These are phyloP conservation scores for Poeciliopsis turrubarensis DNA, from an alignment of 2,113 vertebrate genomes.

Conservation along the genomic window DNA sequence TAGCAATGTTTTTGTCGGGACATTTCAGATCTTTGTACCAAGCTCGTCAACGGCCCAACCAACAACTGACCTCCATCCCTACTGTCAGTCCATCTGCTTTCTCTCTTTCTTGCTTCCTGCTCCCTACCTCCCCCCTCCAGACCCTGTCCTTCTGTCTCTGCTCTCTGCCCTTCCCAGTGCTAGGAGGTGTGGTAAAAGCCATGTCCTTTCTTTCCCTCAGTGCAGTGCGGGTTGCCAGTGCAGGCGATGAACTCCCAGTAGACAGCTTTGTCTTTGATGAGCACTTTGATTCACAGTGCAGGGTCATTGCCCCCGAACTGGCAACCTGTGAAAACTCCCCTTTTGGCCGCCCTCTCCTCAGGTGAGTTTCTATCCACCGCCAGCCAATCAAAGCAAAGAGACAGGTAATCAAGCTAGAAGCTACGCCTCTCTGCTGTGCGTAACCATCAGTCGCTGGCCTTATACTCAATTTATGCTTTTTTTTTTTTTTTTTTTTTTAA, in stretches of 20 bases:
- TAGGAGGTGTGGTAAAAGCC: slow-evolving; percentile 78
- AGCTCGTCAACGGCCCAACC: background rate
- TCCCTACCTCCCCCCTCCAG: background rate
- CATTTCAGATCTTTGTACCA: slow-evolving; percentile 11
- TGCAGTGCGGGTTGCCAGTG: slow-evolving; percentile 86
- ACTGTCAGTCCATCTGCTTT: background rate
- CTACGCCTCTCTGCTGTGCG: slow-evolving; percentile 70
- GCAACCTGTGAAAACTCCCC: slow-evolving; percentile 82
- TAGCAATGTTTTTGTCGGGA: slow-evolving; percentile 12
- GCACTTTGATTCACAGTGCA: slow-evolving; percentile 83
- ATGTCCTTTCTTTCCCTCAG: slow-evolving; percentile 89
- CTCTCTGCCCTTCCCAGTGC: slow-evolving; percentile 45
- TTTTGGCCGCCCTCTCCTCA: slow-evolving; percentile 84
- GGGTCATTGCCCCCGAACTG: slow-evolving; percentile 81
- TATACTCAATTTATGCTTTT: slow-evolving; percentile 52
- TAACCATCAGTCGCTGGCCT: slow-evolving; percentile 64
- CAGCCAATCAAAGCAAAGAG: slow-evolving; percentile 59
- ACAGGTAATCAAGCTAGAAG: slow-evolving; percentile 67
- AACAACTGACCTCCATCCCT: slow-evolving; percentile 8
- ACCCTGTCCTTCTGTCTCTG: slow-evolving; percentile 1
- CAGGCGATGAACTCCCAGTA: slow-evolving; percentile 87
- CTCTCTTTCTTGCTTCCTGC: slow-evolving; percentile 3
- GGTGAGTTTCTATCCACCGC: slow-evolving; percentile 81
- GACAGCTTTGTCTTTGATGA: slow-evolving; percentile 89
- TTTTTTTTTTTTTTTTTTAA: background rate